Conservation (phyloP, 2,797 vertebrate genomes). For the Mallotus villosus region DNA sequence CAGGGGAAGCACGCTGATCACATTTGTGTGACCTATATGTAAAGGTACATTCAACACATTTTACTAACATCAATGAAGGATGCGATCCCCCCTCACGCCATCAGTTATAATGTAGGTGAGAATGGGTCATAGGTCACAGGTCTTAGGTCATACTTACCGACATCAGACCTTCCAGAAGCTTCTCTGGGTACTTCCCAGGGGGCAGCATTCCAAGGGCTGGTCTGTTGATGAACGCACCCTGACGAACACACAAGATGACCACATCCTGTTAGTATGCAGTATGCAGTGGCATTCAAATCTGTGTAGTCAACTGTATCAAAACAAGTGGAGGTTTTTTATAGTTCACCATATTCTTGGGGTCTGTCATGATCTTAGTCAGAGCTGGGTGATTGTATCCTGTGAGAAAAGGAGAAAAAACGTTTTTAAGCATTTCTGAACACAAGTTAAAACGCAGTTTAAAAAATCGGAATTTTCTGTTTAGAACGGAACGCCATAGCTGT, state of each 20-base stretch:
- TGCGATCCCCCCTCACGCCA: not conserved
- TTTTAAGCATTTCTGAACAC: too few species aligned
- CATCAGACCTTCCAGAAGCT: constrained; percentile 72
- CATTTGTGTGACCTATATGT: not conserved
- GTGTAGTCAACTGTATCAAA: not conserved
- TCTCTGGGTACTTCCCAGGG: constrained; percentile 77
- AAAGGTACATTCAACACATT: not conserved
- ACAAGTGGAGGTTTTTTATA: not conserved
- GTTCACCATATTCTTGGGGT: constrained; percentile 78
- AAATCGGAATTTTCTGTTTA: too few species aligned
- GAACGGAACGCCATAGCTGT: too few species aligned
- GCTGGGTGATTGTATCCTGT: constrained; percentile 82
- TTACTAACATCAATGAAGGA: too few species aligned
- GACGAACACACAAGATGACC: not conserved
- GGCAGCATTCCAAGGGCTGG: constrained; percentile 82
- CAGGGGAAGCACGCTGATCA: not conserved
- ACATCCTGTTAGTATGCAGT: not conserved
- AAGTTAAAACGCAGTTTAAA: too few species aligned
- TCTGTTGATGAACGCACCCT: constrained; percentile 81
- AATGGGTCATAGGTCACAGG: not conserved
- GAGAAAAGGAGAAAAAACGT: too few species aligned
- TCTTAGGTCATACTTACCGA: constrained; percentile 66
- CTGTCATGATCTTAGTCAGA: constrained; percentile 76
- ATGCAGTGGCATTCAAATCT: too few species aligned
- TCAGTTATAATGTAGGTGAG: not conserved